Evolutionary conservation across 2,113 vertebrate genomes (phyloP).

Genomic region (Sylvia atricapilla): DNA sequence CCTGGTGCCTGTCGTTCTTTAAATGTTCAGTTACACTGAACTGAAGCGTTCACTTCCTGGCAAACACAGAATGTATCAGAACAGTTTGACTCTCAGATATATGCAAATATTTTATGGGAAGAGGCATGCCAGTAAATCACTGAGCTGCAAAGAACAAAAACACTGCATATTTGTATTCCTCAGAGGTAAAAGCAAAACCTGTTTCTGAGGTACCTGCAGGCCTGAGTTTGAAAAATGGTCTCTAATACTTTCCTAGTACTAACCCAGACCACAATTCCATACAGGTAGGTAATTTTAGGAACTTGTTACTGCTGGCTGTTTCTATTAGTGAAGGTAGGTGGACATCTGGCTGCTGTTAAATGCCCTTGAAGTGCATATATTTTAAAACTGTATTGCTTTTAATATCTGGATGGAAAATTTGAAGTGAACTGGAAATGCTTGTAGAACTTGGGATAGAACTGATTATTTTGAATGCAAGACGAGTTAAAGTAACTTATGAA

Average conservation of each 20-base stretch:
- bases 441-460: background rate
- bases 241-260: background rate
- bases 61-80: constrained; percentile 47
- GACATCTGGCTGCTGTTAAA: background rate
- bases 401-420: background rate
- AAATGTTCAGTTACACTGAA: constrained; percentile 28
- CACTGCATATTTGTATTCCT: constrained; percentile 46
- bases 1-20: constrained; percentile 37
- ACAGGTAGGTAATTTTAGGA: background rate
- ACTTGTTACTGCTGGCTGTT: background rate
- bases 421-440: background rate
- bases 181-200: constrained; percentile 28
- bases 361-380: background rate
- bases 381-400: background rate
- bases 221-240: constrained; percentile 14
- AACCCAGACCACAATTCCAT: background rate
- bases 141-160: constrained; percentile 62
- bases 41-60: constrained; percentile 47
- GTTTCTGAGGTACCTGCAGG: background rate
- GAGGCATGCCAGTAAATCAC: constrained; percentile 55
- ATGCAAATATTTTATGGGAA: constrained; percentile 65
- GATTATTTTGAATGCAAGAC: background rate
- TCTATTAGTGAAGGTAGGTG: background rate
- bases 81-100: constrained; percentile 55
- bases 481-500: background rate